phyloP scores from a whole-genome alignment of 1,140 invertebrate genomes.

The Zaprionus tsacasi region DNA sequence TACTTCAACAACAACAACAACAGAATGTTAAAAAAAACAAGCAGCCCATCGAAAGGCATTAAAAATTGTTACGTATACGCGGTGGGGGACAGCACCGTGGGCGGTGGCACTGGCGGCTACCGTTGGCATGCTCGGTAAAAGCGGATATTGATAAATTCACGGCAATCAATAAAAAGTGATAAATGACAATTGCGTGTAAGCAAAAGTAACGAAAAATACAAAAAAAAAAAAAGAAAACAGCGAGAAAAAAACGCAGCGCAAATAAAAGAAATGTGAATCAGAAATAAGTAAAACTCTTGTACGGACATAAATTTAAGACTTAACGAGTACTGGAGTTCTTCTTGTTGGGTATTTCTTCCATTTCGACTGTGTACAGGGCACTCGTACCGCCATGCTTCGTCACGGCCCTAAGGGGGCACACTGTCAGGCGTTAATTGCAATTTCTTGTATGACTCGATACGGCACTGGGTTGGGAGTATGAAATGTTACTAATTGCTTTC shows the following conservation, averaged over 20 bases:
- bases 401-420: slow-evolving; percentile 3
- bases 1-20: slow-evolving; percentile 23
- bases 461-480: slow-evolving; percentile 4
- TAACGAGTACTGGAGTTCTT: slow-evolving; percentile 53
- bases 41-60: slow-evolving; percentile 68
- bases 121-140: slow-evolving; percentile 63
- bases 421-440: slow-evolving; percentile 54
- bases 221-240: background rate
- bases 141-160: slow-evolving; percentile 81
- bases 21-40: slow-evolving; percentile 27
- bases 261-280: slow-evolving; percentile 48
- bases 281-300: slow-evolving; percentile 60
- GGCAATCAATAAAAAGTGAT: slow-evolving; percentile 81
- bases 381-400: background rate
- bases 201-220: slow-evolving; percentile 39
- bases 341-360: background rate
- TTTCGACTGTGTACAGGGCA: background rate
- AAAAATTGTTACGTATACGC: slow-evolving; percentile 76
- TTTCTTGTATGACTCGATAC: slow-evolving; percentile 36
- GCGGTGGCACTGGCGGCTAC: slow-evolving; percentile 18
- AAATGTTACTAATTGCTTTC: slow-evolving; percentile 65
- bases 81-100: slow-evolving; percentile 55
- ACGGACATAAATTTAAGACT: slow-evolving; percentile 69
- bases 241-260: slow-evolving; percentile 28
- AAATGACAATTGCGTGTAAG: slow-evolving; percentile 81